phyloP scores from a whole-genome alignment of 2,113 vertebrate species.

The Coracopsis vasa region DNA sequence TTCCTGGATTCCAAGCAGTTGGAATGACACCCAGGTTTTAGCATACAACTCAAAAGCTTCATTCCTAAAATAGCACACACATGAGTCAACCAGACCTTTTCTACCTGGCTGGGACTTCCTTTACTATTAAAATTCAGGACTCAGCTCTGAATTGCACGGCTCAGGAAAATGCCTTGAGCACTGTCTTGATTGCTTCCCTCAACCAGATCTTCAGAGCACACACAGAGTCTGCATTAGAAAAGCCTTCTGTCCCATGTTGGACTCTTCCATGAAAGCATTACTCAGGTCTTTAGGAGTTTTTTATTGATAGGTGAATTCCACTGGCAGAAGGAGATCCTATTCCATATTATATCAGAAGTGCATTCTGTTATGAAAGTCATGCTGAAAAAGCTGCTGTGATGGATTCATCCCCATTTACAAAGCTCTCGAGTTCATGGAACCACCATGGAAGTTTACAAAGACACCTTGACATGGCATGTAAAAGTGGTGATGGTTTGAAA shows the following conservation, averaged over 20 bases:
- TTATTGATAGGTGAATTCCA: neutral
- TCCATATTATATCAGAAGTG: neutral
- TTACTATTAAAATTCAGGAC: conserved; percentile 48
- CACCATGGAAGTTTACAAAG: neutral
- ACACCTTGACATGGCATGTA: accelerated
- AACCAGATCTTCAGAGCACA: neutral
- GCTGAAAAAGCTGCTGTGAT: neutral
- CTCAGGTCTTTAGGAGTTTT: neutral
- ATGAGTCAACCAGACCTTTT: neutral
- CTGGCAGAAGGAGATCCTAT: neutral
- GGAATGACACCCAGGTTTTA: neutral
- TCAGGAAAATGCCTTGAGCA: conserved; percentile 9
- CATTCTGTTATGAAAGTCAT: no score
- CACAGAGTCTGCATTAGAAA: neutral
- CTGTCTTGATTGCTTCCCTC: conserved; percentile 14
- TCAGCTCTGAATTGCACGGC: neutral
- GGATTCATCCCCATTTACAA: neutral
- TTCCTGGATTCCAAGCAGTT: neutral
- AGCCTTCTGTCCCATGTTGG: neutral
- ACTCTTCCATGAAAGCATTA: neutral
- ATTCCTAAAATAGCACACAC: conserved; percentile 4
- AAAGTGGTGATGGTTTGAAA: neutral
- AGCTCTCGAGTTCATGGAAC: neutral
- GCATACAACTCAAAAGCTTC: neutral
- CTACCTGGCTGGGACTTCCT: conserved; percentile 24